phyloP scores from a whole-genome alignment of 2,888 invertebrate genomes.

The Chromoteleia sp. region DNA sequence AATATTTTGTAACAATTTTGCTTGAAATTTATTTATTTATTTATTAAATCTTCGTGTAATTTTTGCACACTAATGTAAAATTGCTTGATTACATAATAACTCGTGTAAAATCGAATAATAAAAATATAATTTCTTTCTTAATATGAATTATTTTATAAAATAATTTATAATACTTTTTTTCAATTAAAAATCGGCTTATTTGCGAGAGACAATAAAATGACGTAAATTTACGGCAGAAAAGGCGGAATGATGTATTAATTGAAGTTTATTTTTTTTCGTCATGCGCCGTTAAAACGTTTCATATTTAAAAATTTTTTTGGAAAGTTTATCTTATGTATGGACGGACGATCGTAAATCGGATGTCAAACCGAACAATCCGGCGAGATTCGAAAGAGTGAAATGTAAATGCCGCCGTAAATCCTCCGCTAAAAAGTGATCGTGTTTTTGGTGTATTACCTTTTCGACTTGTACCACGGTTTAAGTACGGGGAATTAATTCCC shows the following conservation, averaged over 20 bases:
- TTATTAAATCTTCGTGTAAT: too few relatives aligned
- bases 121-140: too few relatives aligned
- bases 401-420: slow-evolving; percentile 58
- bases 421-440: slow-evolving; percentile 49
- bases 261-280: slow-evolving; percentile 4
- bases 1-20: too few relatives aligned
- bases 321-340: slow-evolving; percentile 34
- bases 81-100: too few relatives aligned
- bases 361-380: slow-evolving; percentile 48
- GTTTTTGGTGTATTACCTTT: slow-evolving; percentile 39
- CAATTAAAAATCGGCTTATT: neutral
- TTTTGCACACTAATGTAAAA: too few relatives aligned
- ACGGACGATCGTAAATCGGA: slow-evolving; percentile 55
- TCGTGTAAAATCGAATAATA: too few relatives aligned
- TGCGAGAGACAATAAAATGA: slow-evolving; percentile 3
- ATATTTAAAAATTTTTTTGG: slow-evolving; percentile 45
- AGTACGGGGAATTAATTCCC: slow-evolving; percentile 30
- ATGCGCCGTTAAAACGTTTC: slow-evolving; percentile 8
- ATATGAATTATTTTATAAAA: too few relatives aligned
- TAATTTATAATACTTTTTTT: neutral
- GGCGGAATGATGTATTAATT: slow-evolving; percentile 8
- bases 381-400: slow-evolving; percentile 40
- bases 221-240: slow-evolving; percentile 20
- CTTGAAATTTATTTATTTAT: too few relatives aligned
- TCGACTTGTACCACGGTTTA: slow-evolving; percentile 19